Base-by-base conservation (phyloP, 2,888 invertebrate genomes). In the Alviniconcha strummeri region DNA sequence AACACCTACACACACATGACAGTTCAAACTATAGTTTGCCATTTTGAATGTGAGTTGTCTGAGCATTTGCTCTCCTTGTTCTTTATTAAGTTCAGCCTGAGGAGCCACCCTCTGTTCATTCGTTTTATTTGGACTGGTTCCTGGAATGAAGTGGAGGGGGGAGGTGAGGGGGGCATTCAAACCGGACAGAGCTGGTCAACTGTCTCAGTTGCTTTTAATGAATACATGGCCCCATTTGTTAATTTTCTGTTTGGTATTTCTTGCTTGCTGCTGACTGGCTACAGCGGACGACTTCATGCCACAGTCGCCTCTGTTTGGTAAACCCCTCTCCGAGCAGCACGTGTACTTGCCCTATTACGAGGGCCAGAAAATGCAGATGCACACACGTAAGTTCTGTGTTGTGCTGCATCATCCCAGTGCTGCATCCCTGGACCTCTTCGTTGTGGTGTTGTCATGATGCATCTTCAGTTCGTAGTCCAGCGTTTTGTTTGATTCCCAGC, bases 311-410 rank as follows among this genome's bases (percentile, higher is more conserved):
- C 95, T 96, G 94, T 96, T 95, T 94, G 96, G 96, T 94, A 96
- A 95, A 94, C 96, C 96, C 92, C 95, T 95, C 93, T 96, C 96
- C 94, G 96, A 96, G 94, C 96, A 96, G 94, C 96, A 96, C 95
- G 95, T 96, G 95, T 96, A 96, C 95, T 96, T 96, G 94, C 96
- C 96, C 93, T 96, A 96, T 96, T 95, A 95, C 94, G 96, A 96
- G 95, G 96, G 96, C 94, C 96, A 96, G 95, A 95, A 96, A 94
- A 95, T 96, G 94, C 95, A 96, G 93, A 95, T 96, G 94, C 95
- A 96, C 93, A 96, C 96, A 94, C 95, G 96, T 96, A 96, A 96
- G 96, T 96, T 85, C 15, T 8, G 17, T 52, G 19, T 83, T 60
- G 80, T 56, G 64, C 13, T 55, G 77, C 77, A 77, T 77, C 77